These are phyloP conservation scores for Dallia pectoralis DNA, from an alignment of 2,797 vertebrate species.

Conservation along the genomic window DNA sequence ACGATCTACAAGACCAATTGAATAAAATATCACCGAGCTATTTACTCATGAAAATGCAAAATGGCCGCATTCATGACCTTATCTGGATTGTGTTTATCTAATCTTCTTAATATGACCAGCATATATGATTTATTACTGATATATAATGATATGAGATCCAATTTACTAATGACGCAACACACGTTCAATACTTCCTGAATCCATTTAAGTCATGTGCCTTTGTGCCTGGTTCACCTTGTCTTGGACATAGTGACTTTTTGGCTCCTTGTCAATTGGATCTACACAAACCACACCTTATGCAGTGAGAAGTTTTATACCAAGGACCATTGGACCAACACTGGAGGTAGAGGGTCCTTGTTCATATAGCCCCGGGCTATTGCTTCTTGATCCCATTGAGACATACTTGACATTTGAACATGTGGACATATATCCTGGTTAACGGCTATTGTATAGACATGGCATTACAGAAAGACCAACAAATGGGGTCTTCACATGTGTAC, in stretches of 20 bases:
- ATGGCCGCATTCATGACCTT: slow-evolving; percentile 60
- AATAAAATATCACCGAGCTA: slow-evolving; percentile 70
- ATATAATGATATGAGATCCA: slow-evolving; percentile 72
- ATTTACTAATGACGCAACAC: slow-evolving; percentile 70
- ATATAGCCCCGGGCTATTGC: not conserved
- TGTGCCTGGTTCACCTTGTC: slow-evolving; percentile 33
- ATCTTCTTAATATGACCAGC: slow-evolving; percentile 72
- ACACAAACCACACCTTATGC: not conserved
- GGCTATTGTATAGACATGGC: not conserved
- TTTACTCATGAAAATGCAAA: slow-evolving; percentile 63
- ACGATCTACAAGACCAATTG: slow-evolving; percentile 51
- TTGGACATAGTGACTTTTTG: slow-evolving; percentile 7
- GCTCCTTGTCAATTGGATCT: not conserved
- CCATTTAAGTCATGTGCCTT: slow-evolving; percentile 51
- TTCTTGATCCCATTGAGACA: not conserved
- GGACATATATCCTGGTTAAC: not conserved
- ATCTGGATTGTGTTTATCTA: slow-evolving; percentile 71
- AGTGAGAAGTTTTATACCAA: not conserved
- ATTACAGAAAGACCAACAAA: not conserved
- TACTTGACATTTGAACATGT: not conserved
- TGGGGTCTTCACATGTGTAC: not conserved
- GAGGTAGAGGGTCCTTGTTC: not conserved
- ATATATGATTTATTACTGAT: slow-evolving; percentile 76
- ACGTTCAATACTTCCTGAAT: slow-evolving; percentile 61
- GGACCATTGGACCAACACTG: not conserved